These are phyloP conservation scores for Sarcophaga subvicina DNA, from an alignment of 2,888 invertebrate genomes.

Conservation along the genomic window DNA sequence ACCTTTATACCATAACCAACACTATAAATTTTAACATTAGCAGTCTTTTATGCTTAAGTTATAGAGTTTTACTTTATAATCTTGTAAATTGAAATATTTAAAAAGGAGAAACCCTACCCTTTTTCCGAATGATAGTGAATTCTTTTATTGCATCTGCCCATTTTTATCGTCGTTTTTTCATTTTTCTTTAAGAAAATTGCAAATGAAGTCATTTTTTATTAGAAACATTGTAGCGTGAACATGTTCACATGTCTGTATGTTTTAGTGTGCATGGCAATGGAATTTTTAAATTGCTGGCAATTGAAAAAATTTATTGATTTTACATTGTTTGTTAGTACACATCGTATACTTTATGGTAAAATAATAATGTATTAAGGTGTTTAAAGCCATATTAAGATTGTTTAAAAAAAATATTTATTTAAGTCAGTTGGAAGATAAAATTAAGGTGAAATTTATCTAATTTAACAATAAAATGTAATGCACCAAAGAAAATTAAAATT, in stretches of 20 bases:
- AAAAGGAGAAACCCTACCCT: slow-evolving; percentile 51
- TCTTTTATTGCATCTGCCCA: slow-evolving; percentile 34
- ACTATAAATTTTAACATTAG: neutral
- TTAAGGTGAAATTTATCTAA: no score
- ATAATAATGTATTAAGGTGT: no score
- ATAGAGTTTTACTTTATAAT: slow-evolving; percentile 7
- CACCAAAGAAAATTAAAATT: no score
- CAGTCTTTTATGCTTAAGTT: neutral
- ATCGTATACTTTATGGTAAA: no score
- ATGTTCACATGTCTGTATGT: slow-evolving; percentile 20
- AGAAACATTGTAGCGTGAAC: neutral
- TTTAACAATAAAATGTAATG: no score
- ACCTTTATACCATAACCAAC: neutral
- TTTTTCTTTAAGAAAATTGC: neutral
- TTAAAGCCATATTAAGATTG: no score
- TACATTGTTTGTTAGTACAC: neutral
- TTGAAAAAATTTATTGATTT: slow-evolving; percentile 54
- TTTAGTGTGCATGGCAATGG: slow-evolving; percentile 42
- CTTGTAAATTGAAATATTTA: slow-evolving; percentile 56
- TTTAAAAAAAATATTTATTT: no score
- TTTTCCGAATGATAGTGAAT: slow-evolving; percentile 4
- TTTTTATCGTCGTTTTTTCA: neutral
- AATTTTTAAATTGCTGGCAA: slow-evolving; percentile 60
- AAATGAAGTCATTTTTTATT: slow-evolving; percentile 55
- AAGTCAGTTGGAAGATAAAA: no score